Base-by-base conservation (phyloP, 2,888 invertebrate genomes). In the Siphlonurus alternatus region DNA sequence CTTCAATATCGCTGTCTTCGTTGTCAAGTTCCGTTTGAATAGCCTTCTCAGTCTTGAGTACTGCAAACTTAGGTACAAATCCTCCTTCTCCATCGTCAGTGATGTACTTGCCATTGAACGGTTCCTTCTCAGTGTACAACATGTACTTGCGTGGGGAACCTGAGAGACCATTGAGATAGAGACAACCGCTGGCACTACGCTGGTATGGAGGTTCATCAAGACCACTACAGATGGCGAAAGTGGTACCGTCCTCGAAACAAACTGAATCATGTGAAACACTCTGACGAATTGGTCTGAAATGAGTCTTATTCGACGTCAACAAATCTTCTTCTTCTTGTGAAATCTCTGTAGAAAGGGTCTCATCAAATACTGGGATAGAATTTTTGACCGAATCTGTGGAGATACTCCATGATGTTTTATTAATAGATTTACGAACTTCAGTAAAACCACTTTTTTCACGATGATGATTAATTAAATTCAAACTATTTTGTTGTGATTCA, bases 251-350 rank as follows among this genome's bases (percentile, higher is more conserved):
- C 15, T 38, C 38, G 38, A 10, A 38, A 38, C 38, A 15, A 10
- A 38, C 38, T 38, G 38, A 10, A 38, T 38, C 38, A 15, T 38
- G 38, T 38, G 38, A 38, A 10, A 15, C 15, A 38, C 7, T 10
- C 70, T 82, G 81, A 70, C 83, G 82, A 70, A 92, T 91, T 19
- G 92, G 91, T 69, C 85, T 83, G 78, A 93, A 92, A 77, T 93
- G 92, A 65, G 90, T 91, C 68, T 84, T 83, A 67, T 85, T 80
- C 5, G 91, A 87, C 20, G 86, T 87, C 67, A 89, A 79, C 69
- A 89, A 76, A 75, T 90, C 88, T 72, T 78, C 70, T 19, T 70
- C 71, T 25, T 68, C 67, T 25, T 63, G 59, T 38, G 25, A 19
- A 18, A n/a, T 59, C 19, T 20, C 19, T 23, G 23, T 54, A 7